These are phyloP conservation scores for Cyclura pinguis DNA, from an alignment of 2,797 vertebrate species.

Conservation along the genomic window DNA sequence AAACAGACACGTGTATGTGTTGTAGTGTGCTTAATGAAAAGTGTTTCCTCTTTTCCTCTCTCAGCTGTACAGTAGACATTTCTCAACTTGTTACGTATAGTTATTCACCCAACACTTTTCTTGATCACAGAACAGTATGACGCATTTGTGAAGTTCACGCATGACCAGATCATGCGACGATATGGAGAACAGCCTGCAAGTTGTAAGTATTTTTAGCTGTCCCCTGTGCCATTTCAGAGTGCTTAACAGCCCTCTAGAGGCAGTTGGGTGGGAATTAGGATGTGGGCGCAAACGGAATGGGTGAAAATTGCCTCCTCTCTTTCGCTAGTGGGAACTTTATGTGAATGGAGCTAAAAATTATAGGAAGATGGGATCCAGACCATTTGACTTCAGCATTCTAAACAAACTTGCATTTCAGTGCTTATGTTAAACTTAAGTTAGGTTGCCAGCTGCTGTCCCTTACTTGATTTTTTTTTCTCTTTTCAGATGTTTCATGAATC, in stretches of 20 bases:
- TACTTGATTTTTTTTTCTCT: conserved; percentile 54
- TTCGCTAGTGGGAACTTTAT: not conserved
- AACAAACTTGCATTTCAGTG: conserved; percentile 10
- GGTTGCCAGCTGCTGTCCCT: conserved; percentile 47
- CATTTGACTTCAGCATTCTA: not conserved
- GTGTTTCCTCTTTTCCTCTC: not conserved
- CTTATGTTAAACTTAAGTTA: not conserved
- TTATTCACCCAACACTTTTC: conserved; percentile 38
- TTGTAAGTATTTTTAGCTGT: conserved; percentile 86
- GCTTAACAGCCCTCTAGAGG: not conserved
- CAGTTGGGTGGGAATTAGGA: not conserved
- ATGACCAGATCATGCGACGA: conserved; percentile 98
- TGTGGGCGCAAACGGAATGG: not conserved
- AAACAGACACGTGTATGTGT: not conserved
- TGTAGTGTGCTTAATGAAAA: not conserved
- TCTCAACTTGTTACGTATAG: not conserved
- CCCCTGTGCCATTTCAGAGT: not conserved
- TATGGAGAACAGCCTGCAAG: conserved; percentile 99
- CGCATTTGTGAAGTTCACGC: conserved; percentile 99
- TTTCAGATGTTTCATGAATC: conserved; percentile 86
- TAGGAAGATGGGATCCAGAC: not conserved
- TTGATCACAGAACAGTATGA: conserved; percentile 93
- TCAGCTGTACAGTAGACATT: not conserved
- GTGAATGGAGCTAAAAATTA: not conserved
- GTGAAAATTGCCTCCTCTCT: not conserved